Evolutionary conservation across 2,888 invertebrate species (phyloP), one percentile per base, ranked within the genome.

Genomic region (Xestia rhomboidea): DNA sequence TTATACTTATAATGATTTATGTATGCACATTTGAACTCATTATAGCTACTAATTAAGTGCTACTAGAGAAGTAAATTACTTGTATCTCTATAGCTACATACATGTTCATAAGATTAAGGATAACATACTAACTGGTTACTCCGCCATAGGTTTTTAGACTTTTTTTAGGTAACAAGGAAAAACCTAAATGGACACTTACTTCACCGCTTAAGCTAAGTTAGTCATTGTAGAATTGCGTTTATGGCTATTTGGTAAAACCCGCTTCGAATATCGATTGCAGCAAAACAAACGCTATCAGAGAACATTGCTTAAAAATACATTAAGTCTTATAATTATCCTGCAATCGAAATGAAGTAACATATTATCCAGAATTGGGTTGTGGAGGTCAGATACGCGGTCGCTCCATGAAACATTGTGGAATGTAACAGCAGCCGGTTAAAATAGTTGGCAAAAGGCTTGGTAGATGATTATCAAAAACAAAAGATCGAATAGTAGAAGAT

Each of bases 171-270:
- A 24, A 64, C 38, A 46, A 66, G 82, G 82, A 81, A 82, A 82
- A 82, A 24, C 76, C 64, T 70, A 30, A 38, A 7, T n/a, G 0
- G 1, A 46, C n/a, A 66, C 54, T 74, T 41, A 66, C 63, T 70
- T 34, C 8, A 57, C 27, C 15, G 30, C 27, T 57, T 7, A 34
- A 30, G 41, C 60, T 10, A 64, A 34, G 27, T 68, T 71, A 69
- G 34, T 60, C 64, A 64, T 62, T 57, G 49, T 51, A 15, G 60
- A 41, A 71, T 57, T 71, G 34, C 71, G 38, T 64, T n/a, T 49
- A 6, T 27, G 15, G 44, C 27, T 18, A 83, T 72, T 49, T 13
- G 76, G 85, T 62, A 85, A 83, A 85, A 85, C 72, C 85, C 72
- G 3, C 2, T 73, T 72, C 57, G 51, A 44, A 49, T 13, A 76